A percentile compares a stretch with the other conserved stretches of the same genome.
Conservation (phyloP, 1,140 invertebrate species). For the Marisa cornuarietis region DNA sequence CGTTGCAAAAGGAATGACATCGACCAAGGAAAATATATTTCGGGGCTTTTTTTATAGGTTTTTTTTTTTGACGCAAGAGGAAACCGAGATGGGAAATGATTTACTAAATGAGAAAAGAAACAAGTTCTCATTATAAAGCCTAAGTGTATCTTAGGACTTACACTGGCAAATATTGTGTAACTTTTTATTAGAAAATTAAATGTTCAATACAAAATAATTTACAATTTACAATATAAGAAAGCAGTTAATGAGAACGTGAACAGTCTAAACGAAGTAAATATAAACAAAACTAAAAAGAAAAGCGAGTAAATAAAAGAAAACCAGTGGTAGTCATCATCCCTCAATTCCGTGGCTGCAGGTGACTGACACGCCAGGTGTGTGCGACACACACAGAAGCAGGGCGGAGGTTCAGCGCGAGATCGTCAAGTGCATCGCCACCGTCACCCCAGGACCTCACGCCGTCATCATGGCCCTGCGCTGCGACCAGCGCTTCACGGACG, state of each 20-base stretch:
- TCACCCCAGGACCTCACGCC: slow-evolving; percentile 14
- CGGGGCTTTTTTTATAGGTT: too few relatives aligned
- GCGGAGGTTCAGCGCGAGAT: neutral
- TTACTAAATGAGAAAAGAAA: neutral
- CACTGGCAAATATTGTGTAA: neutral
- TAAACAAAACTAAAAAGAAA: too few relatives aligned
- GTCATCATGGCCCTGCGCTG: slow-evolving; percentile 9
- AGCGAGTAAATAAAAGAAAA: too few relatives aligned
- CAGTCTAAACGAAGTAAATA: too few relatives aligned
- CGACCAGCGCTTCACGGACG: slow-evolving; percentile 14
- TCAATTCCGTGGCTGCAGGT: slow-evolving; percentile 19
- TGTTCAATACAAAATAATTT: too few relatives aligned
- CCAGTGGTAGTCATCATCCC: too few relatives aligned
- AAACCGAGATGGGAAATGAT: neutral
- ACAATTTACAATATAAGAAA: too few relatives aligned
- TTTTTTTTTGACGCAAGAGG: neutral
- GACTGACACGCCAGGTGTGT: slow-evolving; percentile 18
- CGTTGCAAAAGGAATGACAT: neutral
- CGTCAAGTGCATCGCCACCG: slow-evolving; percentile 8
- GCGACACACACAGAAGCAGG: slow-evolving; percentile 4
- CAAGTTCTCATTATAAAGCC: neutral
- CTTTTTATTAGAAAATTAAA: too few relatives aligned
- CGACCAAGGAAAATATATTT: neutral
- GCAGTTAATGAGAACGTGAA: too few relatives aligned
- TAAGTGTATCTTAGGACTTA: neutral